Base-by-base conservation (phyloP, 1,140 invertebrate genomes). In the Drosophila repletoides region DNA sequence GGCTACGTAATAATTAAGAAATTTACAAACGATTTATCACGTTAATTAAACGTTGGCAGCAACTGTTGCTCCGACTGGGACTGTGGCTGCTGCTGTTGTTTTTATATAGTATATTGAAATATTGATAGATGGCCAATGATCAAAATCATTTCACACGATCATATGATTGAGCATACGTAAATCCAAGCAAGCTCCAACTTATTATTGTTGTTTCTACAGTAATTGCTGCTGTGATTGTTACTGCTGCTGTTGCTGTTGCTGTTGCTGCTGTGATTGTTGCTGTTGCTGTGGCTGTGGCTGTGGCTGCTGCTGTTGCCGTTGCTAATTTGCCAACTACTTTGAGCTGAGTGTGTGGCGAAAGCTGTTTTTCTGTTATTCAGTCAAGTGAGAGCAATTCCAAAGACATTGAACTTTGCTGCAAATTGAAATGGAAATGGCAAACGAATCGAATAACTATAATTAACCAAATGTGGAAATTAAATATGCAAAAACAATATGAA, bases 11-110 rank as follows among this genome's bases (percentile, higher is more conserved):
- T 84, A 84, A 86, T 84, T 86, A 84, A 79, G 79, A 84, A 84
- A 86, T 84, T 84, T 79, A 86, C 79, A 84, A 84, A 79, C 79
- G 66, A 84, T 84, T 84, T 84, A 84, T 84, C 80, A 84, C 65
- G 70, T 84, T 83, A 86, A 83, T 83, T 83, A 83, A 83, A 83
- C 66, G 79, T 58, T 83, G 79, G 64, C 59, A 59, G 58, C 45
- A 65, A 56, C 52, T 38, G 36, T 58, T 74, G 67, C 52, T 61
- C 58, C 58, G 81, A 34, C 36, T 58, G 36, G 40, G 40, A 33
- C 52, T 63, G 43, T 45, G 52, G 28, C 53, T 29, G 21, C 41
- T 68, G 53, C 41, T 56, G 53, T 64, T 59, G 29, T 63, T 55
- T 60, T 31, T 41, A 17, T 51, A 19, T 21, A 17, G 9, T 38